Base-by-base conservation (phyloP, 2,888 invertebrate species). In the Trissonchulus sp. region DNA sequence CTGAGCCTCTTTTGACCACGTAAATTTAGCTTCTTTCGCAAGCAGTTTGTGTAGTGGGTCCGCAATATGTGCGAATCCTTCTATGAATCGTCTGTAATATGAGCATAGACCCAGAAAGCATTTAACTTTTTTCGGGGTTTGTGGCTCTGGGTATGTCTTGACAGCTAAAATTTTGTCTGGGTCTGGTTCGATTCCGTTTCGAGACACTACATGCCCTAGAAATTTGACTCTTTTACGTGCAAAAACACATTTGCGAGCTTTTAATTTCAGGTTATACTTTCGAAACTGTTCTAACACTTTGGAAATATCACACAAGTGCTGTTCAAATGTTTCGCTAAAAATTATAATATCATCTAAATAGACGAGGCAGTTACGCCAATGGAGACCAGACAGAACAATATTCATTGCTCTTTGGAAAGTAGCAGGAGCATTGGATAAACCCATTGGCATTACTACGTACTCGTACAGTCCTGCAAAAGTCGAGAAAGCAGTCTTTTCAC, bases 391-490 rank as follows among this genome's bases (percentile, higher is more conserved):
- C 23, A 74, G 35, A n/a, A 74, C 36, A 3, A 34, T 18, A 18
- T 74, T 31, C 34, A 74, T 74, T 8, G 76, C 73, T 30, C 77
- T 37, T 74, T 79, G 77, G 38, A 79, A 80, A 15, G 77, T 77
- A 0, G 79, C 76, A 31, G 77, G 77, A 34, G 77, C 77, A 36
- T 77, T 78, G 1, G 75, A 74, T 0, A 79, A 3, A 74, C 75
- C 48, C 48, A 48, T 48, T 15, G 48, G 48, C 48, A 48, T 48
- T 15, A 23, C 23, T 23, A 48, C 48, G 71, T 74, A 79, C 36
- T 80, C 74, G 35, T 69, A 79, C 30, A 78, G 76, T 1, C 79
- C 77, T 8, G 18, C 23, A 28, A 76, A 72, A 15, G 78, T 73
- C 1, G 62, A 48, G 38, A 79, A 78, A 30, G 78, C 77, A 34